A percentile compares a stretch with the other conserved stretches of the same genome.
These are phyloP conservation scores for Tipula confusa DNA, from an alignment of 2,888 invertebrate genomes.

Conservation along the genomic window DNA sequence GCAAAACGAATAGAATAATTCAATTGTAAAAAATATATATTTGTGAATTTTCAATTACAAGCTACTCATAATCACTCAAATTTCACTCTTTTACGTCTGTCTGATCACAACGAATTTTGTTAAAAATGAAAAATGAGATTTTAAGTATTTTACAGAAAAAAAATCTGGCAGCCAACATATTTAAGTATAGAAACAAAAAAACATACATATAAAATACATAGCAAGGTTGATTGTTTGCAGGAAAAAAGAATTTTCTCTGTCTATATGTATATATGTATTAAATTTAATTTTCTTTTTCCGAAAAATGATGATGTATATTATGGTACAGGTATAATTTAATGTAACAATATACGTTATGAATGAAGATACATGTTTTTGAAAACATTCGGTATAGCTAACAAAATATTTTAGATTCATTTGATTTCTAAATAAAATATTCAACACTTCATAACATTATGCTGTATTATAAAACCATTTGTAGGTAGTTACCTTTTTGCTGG, in stretches of 20 bases:
- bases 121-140: background rate
- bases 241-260: background rate
- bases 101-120: background rate
- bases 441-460: background rate
- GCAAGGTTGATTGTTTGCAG: background rate
- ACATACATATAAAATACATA: too few species aligned
- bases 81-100: background rate
- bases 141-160: background rate
- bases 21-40: background rate
- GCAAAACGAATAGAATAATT: background rate
- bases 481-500: background rate
- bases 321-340: background rate
- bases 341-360: background rate
- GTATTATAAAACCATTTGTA: background rate
- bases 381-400: too few species aligned
- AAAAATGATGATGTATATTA: background rate
- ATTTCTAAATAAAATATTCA: background rate
- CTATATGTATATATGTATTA: background rate
- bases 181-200: background rate
- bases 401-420: background rate
- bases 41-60: background rate
- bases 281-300: background rate
- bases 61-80: background rate
- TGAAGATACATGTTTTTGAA: background rate
- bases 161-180: conserved; percentile 20